phyloP scores from a whole-genome alignment of 35 echinoderm and acorn worm genomes.

The Apostichopus californicus region DNA sequence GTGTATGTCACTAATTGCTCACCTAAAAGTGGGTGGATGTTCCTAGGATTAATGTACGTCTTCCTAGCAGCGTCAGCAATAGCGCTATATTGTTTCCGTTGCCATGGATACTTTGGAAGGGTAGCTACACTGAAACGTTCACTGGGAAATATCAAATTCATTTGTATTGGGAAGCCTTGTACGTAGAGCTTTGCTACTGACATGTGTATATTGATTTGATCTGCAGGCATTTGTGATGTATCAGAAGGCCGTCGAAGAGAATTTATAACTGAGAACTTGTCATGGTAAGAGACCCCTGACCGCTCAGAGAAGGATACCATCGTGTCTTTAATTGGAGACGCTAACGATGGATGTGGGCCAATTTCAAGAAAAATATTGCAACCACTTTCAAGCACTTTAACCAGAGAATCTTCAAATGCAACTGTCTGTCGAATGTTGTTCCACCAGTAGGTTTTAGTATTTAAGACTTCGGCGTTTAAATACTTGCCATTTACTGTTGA shows the following conservation, averaged over 20 bases:
- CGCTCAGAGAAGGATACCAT: neutral
- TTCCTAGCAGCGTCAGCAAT: constrained; percentile 5
- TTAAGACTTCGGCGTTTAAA: neutral
- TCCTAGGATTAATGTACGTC: constrained; percentile 8
- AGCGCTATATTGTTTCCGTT: constrained; percentile 36
- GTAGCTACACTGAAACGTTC: neutral
- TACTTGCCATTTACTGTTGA: constrained; percentile 61
- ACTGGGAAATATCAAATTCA: constrained; percentile 20
- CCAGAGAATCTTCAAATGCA: neutral
- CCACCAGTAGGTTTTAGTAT: constrained; percentile 62
- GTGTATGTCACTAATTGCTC: constrained; percentile 1
- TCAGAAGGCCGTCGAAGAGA: constrained; percentile 62
- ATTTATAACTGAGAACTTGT: neutral
- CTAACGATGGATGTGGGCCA: constrained; percentile 63
- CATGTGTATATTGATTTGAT: constrained; percentile 24
- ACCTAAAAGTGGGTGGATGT: constrained; percentile 51
- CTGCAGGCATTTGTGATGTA: constrained; percentile 36
- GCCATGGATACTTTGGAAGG: constrained; percentile 70
- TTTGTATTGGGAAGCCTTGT: constrained; percentile 30
- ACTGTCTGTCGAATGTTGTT: constrained; percentile 62
- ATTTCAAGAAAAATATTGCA: constrained; percentile 61
- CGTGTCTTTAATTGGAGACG: constrained; percentile 51
- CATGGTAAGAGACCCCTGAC: neutral
- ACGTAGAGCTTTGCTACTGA: constrained; percentile 55
- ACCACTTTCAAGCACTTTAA: constrained; percentile 27